These are phyloP conservation scores for Cheilosia variabilis DNA, from an alignment of 2,888 invertebrate species.

Conservation along the genomic window DNA sequence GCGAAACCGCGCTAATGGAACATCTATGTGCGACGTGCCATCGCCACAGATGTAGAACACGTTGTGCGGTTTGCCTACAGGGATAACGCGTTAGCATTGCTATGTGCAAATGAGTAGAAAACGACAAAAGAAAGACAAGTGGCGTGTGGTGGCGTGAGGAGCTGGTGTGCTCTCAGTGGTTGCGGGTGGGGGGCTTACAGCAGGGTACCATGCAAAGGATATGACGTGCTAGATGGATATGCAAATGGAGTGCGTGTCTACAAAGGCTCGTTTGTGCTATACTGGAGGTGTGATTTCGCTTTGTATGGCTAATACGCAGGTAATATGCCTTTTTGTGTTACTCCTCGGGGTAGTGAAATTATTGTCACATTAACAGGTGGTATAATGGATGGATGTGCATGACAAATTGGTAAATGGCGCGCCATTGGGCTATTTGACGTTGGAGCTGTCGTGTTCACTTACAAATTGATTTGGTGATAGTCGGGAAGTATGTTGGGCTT, in stretches of 20 bases:
- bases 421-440: neutral
- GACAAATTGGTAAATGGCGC: neutral
- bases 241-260: constrained; percentile 53
- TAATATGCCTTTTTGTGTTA: constrained; percentile 43
- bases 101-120: constrained; percentile 56
- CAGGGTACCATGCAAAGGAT: constrained; percentile 45
- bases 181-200: neutral
- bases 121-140: constrained; percentile 35
- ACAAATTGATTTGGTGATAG: no score
- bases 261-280: constrained; percentile 1
- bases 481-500: no score
- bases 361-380: constrained; percentile 59
- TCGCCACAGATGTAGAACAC: constrained; percentile 41
- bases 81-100: constrained; percentile 45
- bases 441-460: neutral
- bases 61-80: constrained; percentile 60
- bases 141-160: neutral
- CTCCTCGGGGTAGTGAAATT: constrained; percentile 32
- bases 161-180: neutral
- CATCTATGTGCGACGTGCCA: constrained; percentile 55
- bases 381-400: neutral
- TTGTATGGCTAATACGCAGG: constrained; percentile 35
- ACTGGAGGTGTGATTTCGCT: constrained; percentile 26
- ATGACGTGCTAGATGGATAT: constrained; percentile 47
- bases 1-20: constrained; percentile 62